Percentiles rank a stretch among this genome's conserved stretches.
phyloP scores from a whole-genome alignment of 2,113 vertebrate species.

The Herpetotheres cachinnans region DNA sequence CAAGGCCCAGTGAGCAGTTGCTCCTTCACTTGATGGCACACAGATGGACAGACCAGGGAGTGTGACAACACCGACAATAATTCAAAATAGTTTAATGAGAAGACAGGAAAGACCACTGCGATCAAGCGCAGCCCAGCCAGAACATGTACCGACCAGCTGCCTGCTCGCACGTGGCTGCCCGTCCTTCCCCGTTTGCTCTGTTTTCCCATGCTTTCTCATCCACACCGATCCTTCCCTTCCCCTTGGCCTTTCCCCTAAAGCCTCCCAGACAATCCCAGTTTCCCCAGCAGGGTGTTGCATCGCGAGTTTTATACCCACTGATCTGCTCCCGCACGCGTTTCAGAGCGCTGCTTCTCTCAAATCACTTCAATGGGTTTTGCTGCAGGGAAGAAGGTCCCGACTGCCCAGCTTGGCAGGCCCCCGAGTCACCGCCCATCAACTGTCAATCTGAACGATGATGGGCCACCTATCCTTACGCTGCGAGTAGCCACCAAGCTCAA shows the following conservation, averaged over 20 bases:
- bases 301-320: not conserved
- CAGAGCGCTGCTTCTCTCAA: not conserved
- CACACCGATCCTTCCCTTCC: not conserved
- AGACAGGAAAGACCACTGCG: not conserved
- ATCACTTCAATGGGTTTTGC: not conserved
- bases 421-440: not conserved
- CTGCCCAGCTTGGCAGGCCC: rapidly evolving
- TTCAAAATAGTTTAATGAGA: not conserved
- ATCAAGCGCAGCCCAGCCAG: not conserved
- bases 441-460: not conserved
- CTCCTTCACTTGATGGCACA: not conserved
- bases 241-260: not conserved
- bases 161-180: not conserved
- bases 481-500: rapidly evolving
- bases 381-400: not conserved
- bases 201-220: not conserved
- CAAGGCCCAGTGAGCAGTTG: not conserved
- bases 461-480: not conserved
- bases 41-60: rapidly evolving
- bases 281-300: not conserved
- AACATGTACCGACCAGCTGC: rapidly evolving
- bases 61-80: too few relatives aligned
- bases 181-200: rapidly evolving
- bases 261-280: not conserved
- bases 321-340: rapidly evolving